A percentile compares a stretch with the other conserved stretches of the same genome.
phyloP scores from a whole-genome alignment of 1,140 invertebrate genomes.

The Anastrepha obliqua region DNA sequence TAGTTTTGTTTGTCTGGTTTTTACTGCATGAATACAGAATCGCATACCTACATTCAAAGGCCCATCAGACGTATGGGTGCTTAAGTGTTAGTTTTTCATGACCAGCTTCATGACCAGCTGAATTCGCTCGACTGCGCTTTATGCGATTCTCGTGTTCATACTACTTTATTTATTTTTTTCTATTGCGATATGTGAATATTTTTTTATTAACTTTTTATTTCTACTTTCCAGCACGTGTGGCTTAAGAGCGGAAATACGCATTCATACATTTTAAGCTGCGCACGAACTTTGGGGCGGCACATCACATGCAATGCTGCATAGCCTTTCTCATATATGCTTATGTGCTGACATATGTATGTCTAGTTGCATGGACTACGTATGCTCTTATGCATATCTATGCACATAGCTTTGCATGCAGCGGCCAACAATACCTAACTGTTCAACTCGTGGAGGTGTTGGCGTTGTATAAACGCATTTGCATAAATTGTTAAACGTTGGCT shows the following conservation, averaged over 20 bases:
- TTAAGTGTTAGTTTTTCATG: background rate
- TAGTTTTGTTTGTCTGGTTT: too few relatives aligned
- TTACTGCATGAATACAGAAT: too few relatives aligned
- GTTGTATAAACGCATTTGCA: conserved; percentile 46
- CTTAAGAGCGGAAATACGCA: conserved; percentile 8
- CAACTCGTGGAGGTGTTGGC: background rate
- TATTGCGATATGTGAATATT: background rate
- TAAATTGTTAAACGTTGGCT: conserved; percentile 36
- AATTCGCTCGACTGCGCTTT: background rate
- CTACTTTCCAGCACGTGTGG: background rate
- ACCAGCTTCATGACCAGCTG: background rate
- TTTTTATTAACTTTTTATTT: background rate
- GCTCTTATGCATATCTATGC: background rate
- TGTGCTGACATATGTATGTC: background rate
- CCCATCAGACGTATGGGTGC: too few relatives aligned
- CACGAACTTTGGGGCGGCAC: background rate
- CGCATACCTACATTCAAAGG: too few relatives aligned
- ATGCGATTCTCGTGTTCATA: background rate
- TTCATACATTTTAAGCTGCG: background rate
- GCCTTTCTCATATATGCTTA: background rate
- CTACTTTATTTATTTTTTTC: background rate
- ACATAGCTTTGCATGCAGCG: background rate
- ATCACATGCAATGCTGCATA: background rate
- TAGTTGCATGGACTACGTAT: background rate
- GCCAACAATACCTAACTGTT: background rate